Base-by-base conservation (phyloP, 2,888 invertebrate species). In the Sinohyriopsis cumingii region DNA sequence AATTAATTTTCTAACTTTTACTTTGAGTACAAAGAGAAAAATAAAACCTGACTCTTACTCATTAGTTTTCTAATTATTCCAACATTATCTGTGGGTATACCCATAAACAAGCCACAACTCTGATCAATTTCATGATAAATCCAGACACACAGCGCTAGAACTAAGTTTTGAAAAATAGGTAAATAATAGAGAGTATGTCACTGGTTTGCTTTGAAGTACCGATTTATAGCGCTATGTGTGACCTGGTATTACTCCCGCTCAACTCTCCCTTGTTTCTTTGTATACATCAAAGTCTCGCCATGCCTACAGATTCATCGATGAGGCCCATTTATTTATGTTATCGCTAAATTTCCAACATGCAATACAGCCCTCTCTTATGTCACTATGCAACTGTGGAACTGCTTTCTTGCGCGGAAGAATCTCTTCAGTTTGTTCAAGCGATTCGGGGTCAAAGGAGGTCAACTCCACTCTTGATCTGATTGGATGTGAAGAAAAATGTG, bases 401-500 rank as follows among this genome's bases (percentile, higher is more conserved):
- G 80, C 80, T 82, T 84, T 83, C 76, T 78, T 67, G 71, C 71
- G 84, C 84, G 84, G 79, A 84, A 77, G 80, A 78, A 79, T 78
- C 78, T 73, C 77, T 78, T 72, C 72, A 67, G 76, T 68, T 75
- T 76, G 83, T 79, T 78, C 80, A 80, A 74, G 81, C 78, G 76
- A 77, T 77, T 73, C 77, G 77, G 75, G 84, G 81, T 84, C 76
- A 82, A 67, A 66, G 65, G 75, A 80, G 84, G 84, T 84, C 84
- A 82, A 73, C 69, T 75, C 70, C 77, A 77, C 73, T 79, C 79
- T 76, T 71, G 79, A 73, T 81, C 80, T 83, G 83, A 84, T 84
- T 84, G 84, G 84, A 76, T 79, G 82, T 78, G 45, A 73, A 74
- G 68, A 77, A 77, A 84, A 84, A 84, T 82, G 82, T 82, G 81